A percentile compares a stretch with the other conserved stretches of the same genome.
Conservation (phyloP, 2,113 vertebrate species). For the Lucifuga dentata region DNA sequence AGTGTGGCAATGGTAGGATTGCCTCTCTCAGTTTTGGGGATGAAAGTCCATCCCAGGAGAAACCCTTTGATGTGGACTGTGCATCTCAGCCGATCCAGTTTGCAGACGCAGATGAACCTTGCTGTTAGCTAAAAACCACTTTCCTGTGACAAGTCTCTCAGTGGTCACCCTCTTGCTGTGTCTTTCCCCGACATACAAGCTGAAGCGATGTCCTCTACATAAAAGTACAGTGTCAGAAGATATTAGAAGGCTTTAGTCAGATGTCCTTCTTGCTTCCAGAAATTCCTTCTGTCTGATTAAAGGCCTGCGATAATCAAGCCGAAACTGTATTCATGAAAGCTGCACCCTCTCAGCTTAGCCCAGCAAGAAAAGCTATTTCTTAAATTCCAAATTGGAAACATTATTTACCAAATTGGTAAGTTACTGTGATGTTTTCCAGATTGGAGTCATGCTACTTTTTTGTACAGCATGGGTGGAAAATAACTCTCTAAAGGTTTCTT, state of each 20-base stretch:
- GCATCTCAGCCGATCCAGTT: constrained; percentile 89
- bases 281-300: constrained; percentile 36
- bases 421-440: constrained; percentile 88
- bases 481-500: constrained; percentile 28
- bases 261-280: constrained; percentile 11
- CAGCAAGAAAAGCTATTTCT: constrained; percentile 81
- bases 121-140: constrained; percentile 37
- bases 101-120: constrained; percentile 86
- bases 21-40: constrained; percentile 77
- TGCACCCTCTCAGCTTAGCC: constrained; percentile 53
- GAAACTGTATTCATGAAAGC: constrained; percentile 28
- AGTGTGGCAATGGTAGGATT: constrained; percentile 87
- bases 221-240: constrained; percentile 16
- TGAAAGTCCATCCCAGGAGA: constrained; percentile 77
- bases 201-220: constrained; percentile 3
- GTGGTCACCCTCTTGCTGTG: constrained; percentile 1
- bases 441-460: constrained; percentile 83
- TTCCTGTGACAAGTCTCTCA: constrained; percentile 1
- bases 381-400: constrained; percentile 99
- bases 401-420: constrained; percentile 99
- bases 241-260: constrained; percentile 9
- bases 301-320: constrained; percentile 14
- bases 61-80: constrained; percentile 93
- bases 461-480: constrained; percentile 55
- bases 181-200: neutral